Evolutionary conservation across 2,888 invertebrate genomes (phyloP).

Genomic region (Dolichopus griseipennis): DNA sequence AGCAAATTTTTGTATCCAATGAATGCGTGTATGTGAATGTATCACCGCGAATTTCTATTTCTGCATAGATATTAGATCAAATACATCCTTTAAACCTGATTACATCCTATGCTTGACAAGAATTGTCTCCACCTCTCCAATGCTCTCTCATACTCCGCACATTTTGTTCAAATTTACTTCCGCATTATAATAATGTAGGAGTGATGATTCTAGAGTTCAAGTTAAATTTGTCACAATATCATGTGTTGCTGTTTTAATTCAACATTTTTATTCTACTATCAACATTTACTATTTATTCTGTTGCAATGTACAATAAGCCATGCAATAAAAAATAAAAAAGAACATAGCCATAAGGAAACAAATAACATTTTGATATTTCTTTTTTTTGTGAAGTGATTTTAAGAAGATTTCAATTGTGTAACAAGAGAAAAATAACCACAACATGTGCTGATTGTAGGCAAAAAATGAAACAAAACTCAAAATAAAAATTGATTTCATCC

Average conservation of each 20-base stretch:
- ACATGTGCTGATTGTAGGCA: slow-evolving; percentile 10
- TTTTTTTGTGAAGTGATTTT: not conserved
- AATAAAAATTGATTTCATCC: not conserved
- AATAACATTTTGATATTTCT: not conserved
- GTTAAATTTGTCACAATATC: not conserved
- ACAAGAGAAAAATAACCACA: slow-evolving; percentile 3
- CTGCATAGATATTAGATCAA: too few species aligned
- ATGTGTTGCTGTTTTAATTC: not conserved
- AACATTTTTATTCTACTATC: too few species aligned
- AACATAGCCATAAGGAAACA: not conserved
- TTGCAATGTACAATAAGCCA: too few species aligned
- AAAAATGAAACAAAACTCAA: not conserved
- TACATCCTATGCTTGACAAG: too few species aligned
- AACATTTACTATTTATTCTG: too few species aligned
- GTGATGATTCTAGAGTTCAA: not conserved
- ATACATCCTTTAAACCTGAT: too few species aligned
- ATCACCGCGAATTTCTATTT: too few species aligned
- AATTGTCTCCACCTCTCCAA: too few species aligned
- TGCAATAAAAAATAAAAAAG: too few species aligned
- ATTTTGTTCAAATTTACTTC: not conserved
- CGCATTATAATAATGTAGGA: not conserved
- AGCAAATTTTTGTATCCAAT: too few species aligned
- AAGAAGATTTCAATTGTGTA: not conserved
- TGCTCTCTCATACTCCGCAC: too few species aligned
- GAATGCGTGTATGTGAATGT: too few species aligned